A percentile compares a stretch with the other conserved stretches of the same genome.
These are phyloP conservation scores for Enteromius afrohamiltoni DNA, from an alignment of 2,797 vertebrate species.

Conservation along the genomic window DNA sequence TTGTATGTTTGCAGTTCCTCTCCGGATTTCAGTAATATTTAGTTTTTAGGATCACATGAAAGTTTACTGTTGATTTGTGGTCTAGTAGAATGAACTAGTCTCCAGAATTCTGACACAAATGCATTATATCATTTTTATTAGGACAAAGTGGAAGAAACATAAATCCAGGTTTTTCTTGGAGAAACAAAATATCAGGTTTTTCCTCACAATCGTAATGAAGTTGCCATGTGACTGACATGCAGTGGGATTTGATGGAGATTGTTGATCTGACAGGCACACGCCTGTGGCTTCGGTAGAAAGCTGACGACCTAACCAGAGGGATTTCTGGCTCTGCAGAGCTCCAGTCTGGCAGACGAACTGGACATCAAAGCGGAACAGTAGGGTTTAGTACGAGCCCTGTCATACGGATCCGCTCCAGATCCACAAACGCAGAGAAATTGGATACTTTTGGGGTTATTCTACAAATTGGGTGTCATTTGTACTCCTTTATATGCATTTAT, in stretches of 20 bases:
- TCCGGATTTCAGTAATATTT: slow-evolving; percentile 33
- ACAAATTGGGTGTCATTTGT: not conserved
- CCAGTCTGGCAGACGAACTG: slow-evolving; percentile 41
- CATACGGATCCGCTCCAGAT: slow-evolving; percentile 14
- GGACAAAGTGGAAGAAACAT: slow-evolving; percentile 64
- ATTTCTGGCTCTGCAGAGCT: slow-evolving; percentile 45
- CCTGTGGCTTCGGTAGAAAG: slow-evolving; percentile 75
- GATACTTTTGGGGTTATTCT: not conserved
- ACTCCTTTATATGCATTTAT: not conserved
- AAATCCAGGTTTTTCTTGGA: slow-evolving; percentile 64
- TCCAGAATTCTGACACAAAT: slow-evolving; percentile 59
- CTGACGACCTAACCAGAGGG: slow-evolving; percentile 77
- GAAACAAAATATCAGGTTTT: slow-evolving; percentile 68
- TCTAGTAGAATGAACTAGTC: slow-evolving; percentile 49
- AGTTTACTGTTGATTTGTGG: slow-evolving; percentile 59
- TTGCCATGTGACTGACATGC: slow-evolving; percentile 75
- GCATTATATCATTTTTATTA: slow-evolving; percentile 71
- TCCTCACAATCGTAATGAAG: slow-evolving; percentile 43
- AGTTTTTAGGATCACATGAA: slow-evolving; percentile 43
- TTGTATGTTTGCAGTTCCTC: slow-evolving; percentile 42
- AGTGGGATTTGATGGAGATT: slow-evolving; percentile 78
- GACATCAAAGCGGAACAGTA: slow-evolving; percentile 47
- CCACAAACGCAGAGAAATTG: slow-evolving; percentile 16
- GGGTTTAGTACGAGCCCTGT: slow-evolving; percentile 23
- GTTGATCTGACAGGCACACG: slow-evolving; percentile 78